Evolutionary conservation across 2,797 vertebrate species (phyloP), one percentile per base, ranked within the genome.

Genomic region (Poecilia wingei): DNA sequence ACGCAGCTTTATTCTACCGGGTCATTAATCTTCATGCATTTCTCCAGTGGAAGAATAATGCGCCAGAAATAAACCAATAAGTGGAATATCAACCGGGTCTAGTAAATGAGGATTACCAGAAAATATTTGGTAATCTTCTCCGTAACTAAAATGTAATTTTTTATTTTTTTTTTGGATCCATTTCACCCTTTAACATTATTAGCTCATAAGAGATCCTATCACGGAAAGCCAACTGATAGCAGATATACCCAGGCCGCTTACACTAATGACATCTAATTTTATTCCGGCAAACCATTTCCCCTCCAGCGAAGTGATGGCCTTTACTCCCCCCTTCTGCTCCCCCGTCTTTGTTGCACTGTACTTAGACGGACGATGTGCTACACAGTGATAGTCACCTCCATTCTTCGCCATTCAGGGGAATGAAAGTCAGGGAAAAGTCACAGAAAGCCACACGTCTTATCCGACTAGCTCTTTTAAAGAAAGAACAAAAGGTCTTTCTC

Each of bases 401-500:
- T 84, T 84, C 78, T 84, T 80, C 53, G 84, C 88, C 86, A 87
- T 92, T 92, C 88, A 84, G 84, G 89, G 47, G 83, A 89, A 84
- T 89, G 90, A 95, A 93, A 95, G 94, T 94, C 90, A 91, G 66
- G 82, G 84, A 93, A 85, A 93, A 93, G 90, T 93, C 89, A 90
- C 61, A 46, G 86, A 88, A 83, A 92, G 82, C 89, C 77, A 89
- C 87, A 89, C 87, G 68, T 93, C 93, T 94, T 93, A 91, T 93
- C 89, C 84, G 81, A 78, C 88, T 57, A 82, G 83, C 46, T 75
- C 88, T 85, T 93, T 91, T 93, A 92, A 90, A 92, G 86, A 80
- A 87, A 89, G 92, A 94, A 93, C 92, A 94, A 94, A 93, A 93
- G 92, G 88, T 88, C 92, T 91, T 91, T 91, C 90, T 92, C 91